These are phyloP conservation scores for Gambusia holbrooki DNA, from an alignment of 2,113 vertebrate species.

Conservation along the genomic window DNA sequence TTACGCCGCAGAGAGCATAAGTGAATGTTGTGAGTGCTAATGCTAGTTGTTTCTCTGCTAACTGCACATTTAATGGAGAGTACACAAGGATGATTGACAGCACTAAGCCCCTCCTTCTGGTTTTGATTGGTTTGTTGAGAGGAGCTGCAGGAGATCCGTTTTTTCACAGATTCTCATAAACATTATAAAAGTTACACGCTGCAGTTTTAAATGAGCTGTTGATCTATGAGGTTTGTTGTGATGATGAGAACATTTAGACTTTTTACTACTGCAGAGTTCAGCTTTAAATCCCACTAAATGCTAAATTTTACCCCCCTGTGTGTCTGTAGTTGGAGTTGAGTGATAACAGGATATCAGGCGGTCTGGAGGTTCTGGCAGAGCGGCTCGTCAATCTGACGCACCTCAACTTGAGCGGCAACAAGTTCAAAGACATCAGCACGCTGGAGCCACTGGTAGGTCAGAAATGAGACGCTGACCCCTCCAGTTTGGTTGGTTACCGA, in stretches of 20 bases:
- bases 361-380: conserved; percentile 84
- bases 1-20: too few relatives aligned
- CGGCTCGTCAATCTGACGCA: conserved; percentile 83
- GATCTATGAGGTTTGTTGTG: background rate
- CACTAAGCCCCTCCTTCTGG: too few relatives aligned
- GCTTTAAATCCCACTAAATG: background rate
- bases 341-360: conserved; percentile 84
- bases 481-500: too few relatives aligned
- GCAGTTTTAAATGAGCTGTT: background rate
- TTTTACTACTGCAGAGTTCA: too few relatives aligned
- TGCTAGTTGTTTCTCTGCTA: too few relatives aligned
- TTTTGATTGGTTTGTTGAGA: too few relatives aligned
- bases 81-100: too few relatives aligned
- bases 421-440: conserved; percentile 87
- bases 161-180: too few relatives aligned
- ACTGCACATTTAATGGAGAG: too few relatives aligned
- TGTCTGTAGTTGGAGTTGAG: conserved; percentile 82
- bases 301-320: background rate
- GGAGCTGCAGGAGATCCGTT: too few relatives aligned
- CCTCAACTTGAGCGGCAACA: conserved; percentile 85
- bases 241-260: background rate
- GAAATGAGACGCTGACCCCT: background rate
- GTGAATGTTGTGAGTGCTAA: too few relatives aligned
- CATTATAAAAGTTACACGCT: too few relatives aligned
- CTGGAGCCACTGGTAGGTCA: conserved; percentile 85